A percentile compares a stretch with the other conserved stretches of the same genome.
Conservation (phyloP, 1,140 invertebrate species). For the Anoplophora glabripennis region DNA sequence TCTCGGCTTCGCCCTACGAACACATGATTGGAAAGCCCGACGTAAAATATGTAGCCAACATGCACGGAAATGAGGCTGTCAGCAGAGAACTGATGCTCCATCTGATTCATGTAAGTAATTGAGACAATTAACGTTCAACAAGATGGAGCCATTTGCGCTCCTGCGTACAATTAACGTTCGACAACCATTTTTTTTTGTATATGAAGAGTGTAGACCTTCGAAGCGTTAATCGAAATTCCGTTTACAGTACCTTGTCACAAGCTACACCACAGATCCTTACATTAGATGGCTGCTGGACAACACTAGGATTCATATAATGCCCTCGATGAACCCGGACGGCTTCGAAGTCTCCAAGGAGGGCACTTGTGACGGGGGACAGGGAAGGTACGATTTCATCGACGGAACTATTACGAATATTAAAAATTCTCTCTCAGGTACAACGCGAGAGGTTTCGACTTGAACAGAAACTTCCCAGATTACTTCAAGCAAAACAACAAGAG, state of each 20-base stretch:
- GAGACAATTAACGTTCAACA: no score
- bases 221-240: not conserved
- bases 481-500: constrained; percentile 85
- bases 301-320: constrained; percentile 87
- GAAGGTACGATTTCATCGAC: constrained; percentile 59
- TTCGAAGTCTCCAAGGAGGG: constrained; percentile 85
- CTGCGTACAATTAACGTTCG: not conserved
- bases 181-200: no score
- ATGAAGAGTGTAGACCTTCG: no score
- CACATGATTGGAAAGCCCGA: constrained; percentile 90
- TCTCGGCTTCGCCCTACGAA: constrained; percentile 83
- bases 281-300: constrained; percentile 85
- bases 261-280: constrained; percentile 75
- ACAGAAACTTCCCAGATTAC: constrained; percentile 91
- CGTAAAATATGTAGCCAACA: constrained; percentile 89
- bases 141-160: no score
- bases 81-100: constrained; percentile 84
- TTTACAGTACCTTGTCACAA: constrained; percentile 75
- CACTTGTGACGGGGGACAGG: constrained; percentile 79
- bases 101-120: constrained; percentile 74
- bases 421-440: constrained; percentile 65
- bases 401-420: not conserved
- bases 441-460: constrained; percentile 82
- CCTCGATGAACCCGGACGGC: constrained; percentile 90
- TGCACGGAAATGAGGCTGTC: constrained; percentile 89